These are phyloP conservation scores for Corydoras sp. DNA, from an alignment of 2,113 vertebrate genomes.

Conservation along the genomic window DNA sequence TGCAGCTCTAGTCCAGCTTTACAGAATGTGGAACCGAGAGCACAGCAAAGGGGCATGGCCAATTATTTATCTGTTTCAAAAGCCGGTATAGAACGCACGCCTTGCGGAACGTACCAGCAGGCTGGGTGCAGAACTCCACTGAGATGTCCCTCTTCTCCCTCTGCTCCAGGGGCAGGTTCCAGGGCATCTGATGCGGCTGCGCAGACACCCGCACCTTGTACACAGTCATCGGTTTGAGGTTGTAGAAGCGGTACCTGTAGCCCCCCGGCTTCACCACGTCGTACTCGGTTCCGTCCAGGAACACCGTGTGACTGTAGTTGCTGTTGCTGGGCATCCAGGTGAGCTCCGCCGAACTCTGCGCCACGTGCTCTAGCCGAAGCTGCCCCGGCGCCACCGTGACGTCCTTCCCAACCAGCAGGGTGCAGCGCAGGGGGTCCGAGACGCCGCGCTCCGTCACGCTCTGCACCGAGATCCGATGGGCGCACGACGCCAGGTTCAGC, in stretches of 20 bases:
- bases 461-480: conserved; percentile 88
- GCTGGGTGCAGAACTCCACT: conserved; percentile 89
- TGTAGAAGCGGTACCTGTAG: conserved; percentile 88
- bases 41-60: too few relatives aligned
- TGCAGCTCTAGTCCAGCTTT: too few relatives aligned
- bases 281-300: conserved; percentile 88
- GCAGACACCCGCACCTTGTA: conserved; percentile 89
- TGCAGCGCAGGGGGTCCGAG: conserved; percentile 89
- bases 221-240: conserved; percentile 82
- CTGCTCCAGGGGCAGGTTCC: conserved; percentile 92
- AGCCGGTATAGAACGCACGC: too few relatives aligned
- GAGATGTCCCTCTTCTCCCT: conserved; percentile 87
- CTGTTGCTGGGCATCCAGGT: conserved; percentile 95
- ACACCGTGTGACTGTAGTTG: conserved; percentile 93
- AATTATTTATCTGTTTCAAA: too few relatives aligned
- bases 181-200: conserved; percentile 94
- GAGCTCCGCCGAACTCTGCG: conserved; percentile 83
- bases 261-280: conserved; percentile 82
- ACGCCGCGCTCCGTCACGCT: conserved; percentile 79
- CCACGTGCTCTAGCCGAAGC: conserved; percentile 81
- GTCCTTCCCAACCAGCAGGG: conserved; percentile 87
- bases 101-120: conserved; percentile 80
- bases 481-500: conserved; percentile 78
- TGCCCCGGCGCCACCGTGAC: conserved; percentile 89
- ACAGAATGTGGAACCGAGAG: too few relatives aligned